phyloP scores from a whole-genome alignment of 53 echinoderm and acorn worm species.

The Mesocentrotus franciscanus region DNA sequence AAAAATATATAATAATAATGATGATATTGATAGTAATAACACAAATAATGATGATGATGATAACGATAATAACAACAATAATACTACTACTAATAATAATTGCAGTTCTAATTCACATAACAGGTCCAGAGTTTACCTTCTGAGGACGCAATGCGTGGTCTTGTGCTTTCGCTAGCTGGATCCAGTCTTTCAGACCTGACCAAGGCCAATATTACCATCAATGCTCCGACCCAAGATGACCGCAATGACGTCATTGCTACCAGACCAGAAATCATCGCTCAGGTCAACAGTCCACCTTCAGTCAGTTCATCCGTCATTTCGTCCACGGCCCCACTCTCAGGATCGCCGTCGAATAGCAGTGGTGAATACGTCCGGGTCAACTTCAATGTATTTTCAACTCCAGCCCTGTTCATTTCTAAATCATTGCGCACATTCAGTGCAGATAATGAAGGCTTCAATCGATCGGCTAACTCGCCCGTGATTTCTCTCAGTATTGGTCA shows the following conservation, averaged over 20 bases:
- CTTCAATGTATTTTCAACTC: constrained; percentile 8
- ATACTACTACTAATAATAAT: too few species aligned
- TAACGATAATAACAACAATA: too few species aligned
- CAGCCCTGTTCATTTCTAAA: too few species aligned
- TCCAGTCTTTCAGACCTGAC: background rate
- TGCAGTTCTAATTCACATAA: background rate
- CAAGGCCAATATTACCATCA: background rate
- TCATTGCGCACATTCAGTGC: too few species aligned
- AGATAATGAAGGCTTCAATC: too few species aligned
- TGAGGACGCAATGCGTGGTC: background rate
- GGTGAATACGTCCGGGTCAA: background rate
- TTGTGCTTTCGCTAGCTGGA: background rate
- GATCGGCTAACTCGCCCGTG: too few species aligned
- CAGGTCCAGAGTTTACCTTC: background rate
- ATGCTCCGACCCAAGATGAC: background rate
- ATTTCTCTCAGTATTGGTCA: too few species aligned
- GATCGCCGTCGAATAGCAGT: background rate
- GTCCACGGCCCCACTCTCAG: background rate
- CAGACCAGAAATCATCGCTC: background rate
- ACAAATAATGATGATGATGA: too few species aligned
- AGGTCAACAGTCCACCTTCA: constrained; percentile 19
- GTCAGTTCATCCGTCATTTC: background rate
- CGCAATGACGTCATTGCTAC: background rate
- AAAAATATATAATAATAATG: too few species aligned
- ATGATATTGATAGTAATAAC: too few species aligned